Percentiles rank a stretch among this genome's conserved stretches.
Conservation (phyloP, 2,113 vertebrate genomes). For the Lasiurus borealis region DNA sequence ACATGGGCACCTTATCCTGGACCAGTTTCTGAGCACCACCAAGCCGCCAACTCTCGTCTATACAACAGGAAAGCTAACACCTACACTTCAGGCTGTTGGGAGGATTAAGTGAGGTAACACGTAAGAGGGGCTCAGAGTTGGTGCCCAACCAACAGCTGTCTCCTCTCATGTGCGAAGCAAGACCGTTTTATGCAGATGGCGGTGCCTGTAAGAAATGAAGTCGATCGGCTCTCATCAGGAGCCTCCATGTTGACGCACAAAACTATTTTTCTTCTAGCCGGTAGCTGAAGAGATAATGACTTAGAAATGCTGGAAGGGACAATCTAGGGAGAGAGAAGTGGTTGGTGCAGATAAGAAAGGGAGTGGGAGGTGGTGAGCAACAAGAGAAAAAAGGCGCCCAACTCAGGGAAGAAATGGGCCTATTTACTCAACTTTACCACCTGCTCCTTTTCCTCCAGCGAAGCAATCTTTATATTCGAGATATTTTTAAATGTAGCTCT, state of each 20-base stretch:
- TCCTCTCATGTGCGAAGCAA: accelerated
- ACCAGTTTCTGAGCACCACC: not conserved
- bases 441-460: not conserved
- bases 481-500: not conserved
- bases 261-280: not conserved
- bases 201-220: not conserved
- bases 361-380: not conserved
- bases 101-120: not conserved
- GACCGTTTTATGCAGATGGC: not conserved
- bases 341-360: slow-evolving; percentile 67
- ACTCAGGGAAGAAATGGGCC: not conserved
- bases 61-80: not conserved
- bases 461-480: not conserved
- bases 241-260: not conserved
- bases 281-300: slow-evolving; percentile 54
- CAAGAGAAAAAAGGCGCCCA: not conserved
- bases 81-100: not conserved
- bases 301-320: slow-evolving; percentile 14
- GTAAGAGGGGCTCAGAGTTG: not conserved
- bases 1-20: not conserved
- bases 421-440: not conserved
- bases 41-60: accelerated
- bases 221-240: not conserved
- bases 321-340: not conserved
- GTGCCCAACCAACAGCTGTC: not conserved